Conservation (phyloP, 1,140 invertebrate genomes). For the Pseudobourletiella spinata region DNA sequence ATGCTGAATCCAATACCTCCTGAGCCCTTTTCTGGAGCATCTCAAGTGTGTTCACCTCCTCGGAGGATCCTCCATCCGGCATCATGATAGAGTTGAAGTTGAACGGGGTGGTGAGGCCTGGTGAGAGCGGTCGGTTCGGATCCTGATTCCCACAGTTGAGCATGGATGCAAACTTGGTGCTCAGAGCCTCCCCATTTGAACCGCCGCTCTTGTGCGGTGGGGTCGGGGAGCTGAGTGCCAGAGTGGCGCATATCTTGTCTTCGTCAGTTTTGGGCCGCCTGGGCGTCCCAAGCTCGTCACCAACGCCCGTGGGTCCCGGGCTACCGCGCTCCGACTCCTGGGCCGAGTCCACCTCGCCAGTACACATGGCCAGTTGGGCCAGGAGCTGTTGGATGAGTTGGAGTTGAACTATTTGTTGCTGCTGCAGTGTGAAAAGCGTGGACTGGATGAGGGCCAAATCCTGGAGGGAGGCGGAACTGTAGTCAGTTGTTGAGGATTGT, state of each 20-base stretch:
- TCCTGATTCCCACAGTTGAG: slow-evolving; percentile 24
- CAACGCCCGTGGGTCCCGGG: not conserved
- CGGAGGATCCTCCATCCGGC: not conserved
- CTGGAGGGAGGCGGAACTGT: slow-evolving; percentile 47
- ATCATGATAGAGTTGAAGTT: slow-evolving; percentile 44
- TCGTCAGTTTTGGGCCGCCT: not conserved
- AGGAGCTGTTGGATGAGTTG: slow-evolving; percentile 86
- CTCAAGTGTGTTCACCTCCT: slow-evolving; percentile 49
- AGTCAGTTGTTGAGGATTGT: slow-evolving; percentile 4
- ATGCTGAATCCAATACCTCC: slow-evolving; percentile 77
- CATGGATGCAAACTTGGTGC: slow-evolving; percentile 20
- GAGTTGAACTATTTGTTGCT: slow-evolving; percentile 86
- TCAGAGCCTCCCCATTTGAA: not conserved
- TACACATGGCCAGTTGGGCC: slow-evolving; percentile 42
- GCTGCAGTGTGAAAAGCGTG: slow-evolving; percentile 79
- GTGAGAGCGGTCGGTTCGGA: slow-evolving; percentile 22
- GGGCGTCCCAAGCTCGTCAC: not conserved
- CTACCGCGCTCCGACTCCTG: slow-evolving; percentile 21
- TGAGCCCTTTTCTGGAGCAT: slow-evolving; percentile 81
- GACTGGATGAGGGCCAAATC: slow-evolving; percentile 78
- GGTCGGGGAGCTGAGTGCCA: no score
- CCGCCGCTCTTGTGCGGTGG: not conserved
- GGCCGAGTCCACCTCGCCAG: slow-evolving; percentile 62
- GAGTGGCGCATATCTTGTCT: not conserved
- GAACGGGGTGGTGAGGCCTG: slow-evolving; percentile 4